Evolutionary conservation across 2,113 vertebrate species (phyloP), one percentile per base, ranked within the genome.

Genomic region (Vicugna pacos): DNA sequence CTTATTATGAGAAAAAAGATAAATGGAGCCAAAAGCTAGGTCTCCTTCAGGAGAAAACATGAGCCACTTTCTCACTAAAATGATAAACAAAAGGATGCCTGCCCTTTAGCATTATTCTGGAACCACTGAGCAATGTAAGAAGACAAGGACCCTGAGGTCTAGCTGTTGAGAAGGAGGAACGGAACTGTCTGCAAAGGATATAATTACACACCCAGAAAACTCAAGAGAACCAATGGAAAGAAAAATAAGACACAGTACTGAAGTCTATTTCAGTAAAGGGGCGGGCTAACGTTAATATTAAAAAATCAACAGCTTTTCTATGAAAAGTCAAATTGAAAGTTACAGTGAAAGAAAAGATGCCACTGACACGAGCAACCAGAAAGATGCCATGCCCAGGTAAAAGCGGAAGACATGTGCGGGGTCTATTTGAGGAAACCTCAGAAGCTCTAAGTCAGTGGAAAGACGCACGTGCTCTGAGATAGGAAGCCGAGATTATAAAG

Each of bases 281-380:
- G 64, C 26, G 16, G 20, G 4, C 89, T 82, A 32, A 67, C 62
- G 83, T 48, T 77, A 80, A 80, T 38, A 54, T 35, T 84, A 46
- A 62, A 77, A 86, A 85, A 30, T 48, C 28, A 84, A 75, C 35
- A 87, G 54, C 30, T 85, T 81, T 64, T 83, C 69, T 76, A 84
- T 15, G 60, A n/a, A 93, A 87, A 97, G 89, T 82, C 58, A 82
- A 88, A 65, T 75, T 94, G 54, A 75, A 88, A 94, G 83, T 52
- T 58, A 79, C 84, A 72, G 30, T 22, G 28, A 56, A 76, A 82
- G 50, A 52, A 56, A 72, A 75, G 54, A 87, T 42, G 38, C 11
- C 86, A 82, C 26, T 93, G 91, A 76, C 82, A 50, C 86, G 7
- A 90, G 35, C 50, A 85, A 80, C 32, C 46, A 38, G 64, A 80